Base-by-base conservation (phyloP, 35 echinoderm and acorn worm species). In the Lytechinus variegatus region DNA sequence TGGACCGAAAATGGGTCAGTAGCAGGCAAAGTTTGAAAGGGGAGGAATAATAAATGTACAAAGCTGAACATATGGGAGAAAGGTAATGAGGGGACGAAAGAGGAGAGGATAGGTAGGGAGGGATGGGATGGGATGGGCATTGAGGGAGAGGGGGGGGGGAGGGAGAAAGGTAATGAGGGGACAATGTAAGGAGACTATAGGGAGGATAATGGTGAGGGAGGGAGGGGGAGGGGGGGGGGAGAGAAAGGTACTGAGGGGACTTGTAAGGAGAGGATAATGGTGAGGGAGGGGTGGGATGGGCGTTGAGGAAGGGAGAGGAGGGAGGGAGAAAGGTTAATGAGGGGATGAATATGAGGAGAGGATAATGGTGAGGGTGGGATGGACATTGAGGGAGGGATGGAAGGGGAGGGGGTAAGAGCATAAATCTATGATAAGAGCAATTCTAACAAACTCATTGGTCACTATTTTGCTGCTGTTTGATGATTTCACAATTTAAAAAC, bases 21-120 rank as follows among this genome's bases (percentile, higher is more conserved):
- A 24, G 66, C 66, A 79, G 66, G 66, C 66, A n/a, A 79, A 79
- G 66, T 79, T 79, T 79, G 66, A n/a, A 79, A 79, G 66, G 66
- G 66, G 8, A 79, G 66, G 66, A 16, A 79, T 79, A 79, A 79
- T 79, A 79, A 79, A 79, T 79, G 66, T 79, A 79, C 66, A 16
- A 24, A 79, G 66, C 12, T 24, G 66, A 79, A 79, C 66, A 79
- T 79, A 79, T 79, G 66, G 66, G 66, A 79, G 19, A 6, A 7
- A 27, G 19, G 19, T 79, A n/a, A 58, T 58, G 8, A 58, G 13
- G 55, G 61, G 61, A 6, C 9, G 12, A 6, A 12, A 57, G 55
- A 57, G 55, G 6, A 10, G 19, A 72, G 14, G 61, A 89, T 27
- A 89, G 87, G 52, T 27, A 28, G 87, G 52, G 87, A 89, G n/a